phyloP scores from a whole-genome alignment of 2,888 invertebrate species.

The Drosophila nr. perissopoda region DNA sequence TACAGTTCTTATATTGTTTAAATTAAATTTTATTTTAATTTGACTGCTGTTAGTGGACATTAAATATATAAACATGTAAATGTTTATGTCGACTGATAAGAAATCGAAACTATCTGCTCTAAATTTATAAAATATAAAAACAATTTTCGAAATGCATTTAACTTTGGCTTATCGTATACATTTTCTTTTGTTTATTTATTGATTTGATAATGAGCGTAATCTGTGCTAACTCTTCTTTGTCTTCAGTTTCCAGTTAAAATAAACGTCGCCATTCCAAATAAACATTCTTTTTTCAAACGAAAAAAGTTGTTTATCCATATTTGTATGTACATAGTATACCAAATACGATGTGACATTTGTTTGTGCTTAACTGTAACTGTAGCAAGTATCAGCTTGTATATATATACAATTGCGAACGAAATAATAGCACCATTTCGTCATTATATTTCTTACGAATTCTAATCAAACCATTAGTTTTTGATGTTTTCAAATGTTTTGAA shows the following conservation, averaged over 20 bases:
- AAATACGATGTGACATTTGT: conserved; percentile 8
- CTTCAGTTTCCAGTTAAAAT: conserved; percentile 26
- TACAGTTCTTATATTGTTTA: too few relatives aligned
- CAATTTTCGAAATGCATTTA: neutral
- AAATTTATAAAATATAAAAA: neutral
- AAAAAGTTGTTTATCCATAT: conserved; percentile 7
- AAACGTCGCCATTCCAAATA: conserved; percentile 44
- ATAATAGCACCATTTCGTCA: neutral
- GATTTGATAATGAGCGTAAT: conserved; percentile 45
- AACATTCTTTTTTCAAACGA: conserved; percentile 21
- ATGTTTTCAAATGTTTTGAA: neutral
- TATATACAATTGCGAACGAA: conserved; percentile 10
- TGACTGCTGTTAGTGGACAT: too few relatives aligned
- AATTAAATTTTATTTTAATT: too few relatives aligned
- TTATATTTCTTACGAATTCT: neutral
- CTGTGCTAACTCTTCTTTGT: conserved; percentile 40
- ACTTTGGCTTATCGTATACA: conserved; percentile 3
- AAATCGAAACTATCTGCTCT: neutral
- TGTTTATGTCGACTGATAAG: neutral
- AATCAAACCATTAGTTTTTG: neutral
- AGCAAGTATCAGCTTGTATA: neutral
- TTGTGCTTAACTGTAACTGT: conserved; percentile 52
- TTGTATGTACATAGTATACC: conserved; percentile 5
- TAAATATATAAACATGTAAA: neutral
- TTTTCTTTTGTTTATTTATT: conserved; percentile 56